These are phyloP conservation scores for Takifugu bimaculatus DNA, from an alignment of 2,113 vertebrate genomes.

Conservation along the genomic window DNA sequence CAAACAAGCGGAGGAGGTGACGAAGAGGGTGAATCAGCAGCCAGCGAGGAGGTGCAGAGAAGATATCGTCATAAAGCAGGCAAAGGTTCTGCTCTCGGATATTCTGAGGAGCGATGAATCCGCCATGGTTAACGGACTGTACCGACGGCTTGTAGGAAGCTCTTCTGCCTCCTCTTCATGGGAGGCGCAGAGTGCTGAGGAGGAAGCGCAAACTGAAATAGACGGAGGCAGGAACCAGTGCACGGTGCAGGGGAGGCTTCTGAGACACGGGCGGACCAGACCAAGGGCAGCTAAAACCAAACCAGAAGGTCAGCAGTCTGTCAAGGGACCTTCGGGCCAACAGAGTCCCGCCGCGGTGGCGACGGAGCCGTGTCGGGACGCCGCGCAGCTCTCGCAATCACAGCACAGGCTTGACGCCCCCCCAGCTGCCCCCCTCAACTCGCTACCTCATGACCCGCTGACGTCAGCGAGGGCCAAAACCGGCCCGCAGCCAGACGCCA, in stretches of 20 bases:
- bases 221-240: constrained; percentile 20
- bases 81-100: constrained; percentile 69
- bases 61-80: constrained; percentile 66
- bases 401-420: constrained; percentile 15
- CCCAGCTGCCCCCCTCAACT: constrained; percentile 23
- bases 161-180: constrained; percentile 15
- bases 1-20: constrained; percentile 16
- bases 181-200: constrained; percentile 15
- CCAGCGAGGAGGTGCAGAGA: constrained; percentile 21
- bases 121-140: constrained; percentile 22
- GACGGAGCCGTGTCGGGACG: constrained; percentile 9
- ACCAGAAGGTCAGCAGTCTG: constrained; percentile 19
- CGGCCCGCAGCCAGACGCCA: constrained; percentile 42
- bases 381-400: constrained; percentile 1
- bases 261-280: constrained; percentile 23
- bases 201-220: constrained; percentile 10
- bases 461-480: constrained; percentile 22
- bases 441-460: constrained; percentile 52
- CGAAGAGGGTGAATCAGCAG: constrained; percentile 9
- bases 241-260: constrained; percentile 11
- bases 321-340: constrained; percentile 10
- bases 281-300: constrained; percentile 39
- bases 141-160: constrained; percentile 7
- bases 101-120: constrained; percentile 60
- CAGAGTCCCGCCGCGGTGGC: background rate